Percentiles rank a stretch among this genome's conserved stretches.
phyloP scores from a whole-genome alignment of 23 tunicate species.

The Trididemnum nubilum region DNA sequence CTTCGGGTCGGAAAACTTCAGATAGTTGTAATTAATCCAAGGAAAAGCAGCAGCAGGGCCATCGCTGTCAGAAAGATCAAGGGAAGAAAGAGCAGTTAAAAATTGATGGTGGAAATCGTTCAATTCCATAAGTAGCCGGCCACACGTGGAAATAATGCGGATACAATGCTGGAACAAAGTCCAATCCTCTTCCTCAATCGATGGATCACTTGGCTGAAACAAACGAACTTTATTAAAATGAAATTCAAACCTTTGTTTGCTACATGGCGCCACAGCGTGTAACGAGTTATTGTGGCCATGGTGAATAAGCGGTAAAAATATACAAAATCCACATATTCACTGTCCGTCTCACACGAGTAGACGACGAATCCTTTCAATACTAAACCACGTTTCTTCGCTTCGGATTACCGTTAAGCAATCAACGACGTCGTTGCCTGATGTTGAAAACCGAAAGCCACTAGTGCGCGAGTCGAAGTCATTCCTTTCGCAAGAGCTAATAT shows the following conservation, averaged over 20 bases:
- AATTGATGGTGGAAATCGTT: constrained; percentile 55
- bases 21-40: constrained; percentile 73
- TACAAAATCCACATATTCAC: too few species aligned
- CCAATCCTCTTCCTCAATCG: constrained; percentile 67
- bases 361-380: too few species aligned
- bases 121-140: constrained; percentile 43
- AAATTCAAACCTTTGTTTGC: neutral
- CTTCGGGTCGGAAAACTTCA: constrained; percentile 43
- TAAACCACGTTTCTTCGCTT: too few species aligned
- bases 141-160: constrained; percentile 86
- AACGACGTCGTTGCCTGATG: too few species aligned
- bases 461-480: too few species aligned
- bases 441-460: too few species aligned
- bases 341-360: too few species aligned
- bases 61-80: neutral
- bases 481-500: too few species aligned
- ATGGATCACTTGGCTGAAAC: constrained; percentile 1
- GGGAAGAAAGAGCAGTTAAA: constrained; percentile 26
- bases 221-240: neutral
- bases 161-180: constrained; percentile 80
- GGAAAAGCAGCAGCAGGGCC: constrained; percentile 27
- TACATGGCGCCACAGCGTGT: neutral
- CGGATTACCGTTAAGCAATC: too few species aligned
- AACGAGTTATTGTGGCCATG: neutral
- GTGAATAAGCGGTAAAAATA: too few species aligned